These are phyloP conservation scores for Phaonia tiefii DNA, from an alignment of 2,888 invertebrate genomes.

Conservation along the genomic window DNA sequence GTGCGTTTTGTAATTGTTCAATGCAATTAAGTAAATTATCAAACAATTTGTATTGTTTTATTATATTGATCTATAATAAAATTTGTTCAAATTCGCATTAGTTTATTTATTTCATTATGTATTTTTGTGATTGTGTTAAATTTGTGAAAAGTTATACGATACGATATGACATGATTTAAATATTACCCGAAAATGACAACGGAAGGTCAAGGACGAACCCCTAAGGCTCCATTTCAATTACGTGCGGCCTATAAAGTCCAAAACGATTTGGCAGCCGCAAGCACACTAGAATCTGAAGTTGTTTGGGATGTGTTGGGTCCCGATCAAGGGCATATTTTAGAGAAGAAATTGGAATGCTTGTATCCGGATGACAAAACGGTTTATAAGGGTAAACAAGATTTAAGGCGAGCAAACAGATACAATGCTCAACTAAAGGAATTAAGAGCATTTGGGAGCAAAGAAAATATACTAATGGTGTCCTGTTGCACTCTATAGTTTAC, in stretches of 20 bases:
- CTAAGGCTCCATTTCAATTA: slow-evolving; percentile 42
- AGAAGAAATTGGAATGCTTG: too few relatives aligned
- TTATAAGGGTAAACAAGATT: too few relatives aligned
- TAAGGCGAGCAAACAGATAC: slow-evolving; percentile 24
- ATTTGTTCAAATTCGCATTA: slow-evolving; percentile 29
- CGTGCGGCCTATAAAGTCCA: slow-evolving; percentile 73
- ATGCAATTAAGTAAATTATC: slow-evolving; percentile 4
- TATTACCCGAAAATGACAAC: slow-evolving; percentile 10
- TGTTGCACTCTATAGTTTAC: slow-evolving; percentile 76
- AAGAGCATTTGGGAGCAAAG: slow-evolving; percentile 76
- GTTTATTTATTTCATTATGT: too few relatives aligned
- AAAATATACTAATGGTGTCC: slow-evolving; percentile 75
- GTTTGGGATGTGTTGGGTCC: slow-evolving; percentile 75
- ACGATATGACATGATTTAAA: background rate
- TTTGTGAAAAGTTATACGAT: background rate
- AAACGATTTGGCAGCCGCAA: slow-evolving; percentile 73
- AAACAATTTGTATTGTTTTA: slow-evolving; percentile 51
- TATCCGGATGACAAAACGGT: too few relatives aligned
- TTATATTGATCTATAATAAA: slow-evolving; percentile 49
- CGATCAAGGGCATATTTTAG: slow-evolving; percentile 66
- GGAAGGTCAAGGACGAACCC: slow-evolving; percentile 15
- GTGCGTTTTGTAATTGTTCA: too few relatives aligned
- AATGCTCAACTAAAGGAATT: slow-evolving; percentile 55
- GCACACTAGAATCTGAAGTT: slow-evolving; percentile 71
- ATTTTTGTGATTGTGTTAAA: slow-evolving; percentile 14